Conservation (phyloP, 2,797 vertebrate genomes). For the Urosaurus nigricauda region DNA sequence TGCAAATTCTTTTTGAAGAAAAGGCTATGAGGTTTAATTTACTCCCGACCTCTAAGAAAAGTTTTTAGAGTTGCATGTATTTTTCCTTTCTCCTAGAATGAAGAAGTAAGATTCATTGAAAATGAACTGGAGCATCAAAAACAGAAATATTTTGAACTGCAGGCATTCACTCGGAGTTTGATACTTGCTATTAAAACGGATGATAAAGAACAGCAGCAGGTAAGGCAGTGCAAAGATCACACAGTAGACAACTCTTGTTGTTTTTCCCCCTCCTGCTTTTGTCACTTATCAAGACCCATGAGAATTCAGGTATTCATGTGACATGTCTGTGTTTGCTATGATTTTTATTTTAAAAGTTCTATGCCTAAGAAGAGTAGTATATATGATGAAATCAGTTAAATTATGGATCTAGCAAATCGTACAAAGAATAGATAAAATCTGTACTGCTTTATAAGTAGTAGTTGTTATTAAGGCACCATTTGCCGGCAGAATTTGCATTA, state of each 20-base stretch:
- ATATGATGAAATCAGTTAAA: neutral
- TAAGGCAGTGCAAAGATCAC: conserved; percentile 64
- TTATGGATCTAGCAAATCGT: neutral
- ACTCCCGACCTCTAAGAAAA: conserved; percentile 5
- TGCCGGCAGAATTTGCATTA: neutral
- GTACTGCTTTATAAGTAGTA: neutral
- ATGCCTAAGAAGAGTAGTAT: neutral
- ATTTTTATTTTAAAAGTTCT: neutral
- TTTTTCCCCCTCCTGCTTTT: conserved; percentile 1
- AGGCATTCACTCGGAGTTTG: conserved; percentile 90
- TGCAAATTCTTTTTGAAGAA: conserved; percentile 20
- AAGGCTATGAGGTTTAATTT: neutral
- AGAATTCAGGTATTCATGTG: too few relatives aligned
- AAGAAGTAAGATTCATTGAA: conserved; percentile 96
- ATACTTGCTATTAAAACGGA: conserved; percentile 90
- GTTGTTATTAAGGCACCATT: neutral
- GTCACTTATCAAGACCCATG: neutral
- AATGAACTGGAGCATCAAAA: conserved; percentile 94
- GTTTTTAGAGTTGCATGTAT: conserved; percentile 33
- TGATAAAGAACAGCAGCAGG: conserved; percentile 94
- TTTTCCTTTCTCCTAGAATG: conserved; percentile 83
- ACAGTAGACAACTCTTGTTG: neutral
- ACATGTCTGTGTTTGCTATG: neutral
- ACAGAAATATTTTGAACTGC: conserved; percentile 92
- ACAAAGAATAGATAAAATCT: neutral